Evolutionary conservation across 2,113 vertebrate genomes (phyloP).

Genomic region (Apodemus sylvaticus): DNA sequence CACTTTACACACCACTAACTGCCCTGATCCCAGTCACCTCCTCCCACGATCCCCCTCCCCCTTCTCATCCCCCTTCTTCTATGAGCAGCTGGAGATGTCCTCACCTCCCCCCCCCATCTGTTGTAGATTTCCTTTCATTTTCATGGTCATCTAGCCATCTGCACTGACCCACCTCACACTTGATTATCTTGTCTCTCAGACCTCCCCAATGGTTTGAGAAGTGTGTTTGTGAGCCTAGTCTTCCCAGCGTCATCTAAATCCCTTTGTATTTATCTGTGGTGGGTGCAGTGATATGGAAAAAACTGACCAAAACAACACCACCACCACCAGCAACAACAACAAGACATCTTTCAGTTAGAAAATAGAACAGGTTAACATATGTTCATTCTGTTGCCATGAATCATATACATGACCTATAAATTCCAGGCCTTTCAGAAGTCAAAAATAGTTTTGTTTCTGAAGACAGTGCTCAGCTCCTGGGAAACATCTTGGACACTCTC

Average conservation of each 20-base stretch:
- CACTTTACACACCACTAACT: too few species aligned
- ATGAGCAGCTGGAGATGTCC: too few species aligned
- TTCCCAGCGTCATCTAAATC: neutral
- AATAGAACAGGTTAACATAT: neutral
- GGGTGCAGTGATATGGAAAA: neutral
- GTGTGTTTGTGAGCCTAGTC: neutral
- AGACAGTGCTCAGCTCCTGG: neutral
- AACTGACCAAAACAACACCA: neutral
- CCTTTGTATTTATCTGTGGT: neutral
- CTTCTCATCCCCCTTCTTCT: too few species aligned
- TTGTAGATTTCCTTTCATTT: too few species aligned
- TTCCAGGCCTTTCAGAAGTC: neutral
- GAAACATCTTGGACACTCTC: neutral
- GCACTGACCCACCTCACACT: too few species aligned
- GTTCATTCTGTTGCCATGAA: neutral
- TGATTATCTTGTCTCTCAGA: neutral
- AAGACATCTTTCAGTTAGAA: neutral
- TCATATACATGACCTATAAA: neutral
- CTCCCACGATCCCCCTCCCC: too few species aligned
- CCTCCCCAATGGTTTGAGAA: neutral
- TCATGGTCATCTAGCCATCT: too few species aligned
- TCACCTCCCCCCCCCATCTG: too few species aligned
- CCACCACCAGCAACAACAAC: too few species aligned
- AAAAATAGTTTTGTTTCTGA: neutral
- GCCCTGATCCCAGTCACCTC: too few species aligned